Percentiles rank a stretch among this genome's conserved stretches.
phyloP scores from a whole-genome alignment of 2,113 vertebrate genomes.

The Rhipidura dahli region DNA sequence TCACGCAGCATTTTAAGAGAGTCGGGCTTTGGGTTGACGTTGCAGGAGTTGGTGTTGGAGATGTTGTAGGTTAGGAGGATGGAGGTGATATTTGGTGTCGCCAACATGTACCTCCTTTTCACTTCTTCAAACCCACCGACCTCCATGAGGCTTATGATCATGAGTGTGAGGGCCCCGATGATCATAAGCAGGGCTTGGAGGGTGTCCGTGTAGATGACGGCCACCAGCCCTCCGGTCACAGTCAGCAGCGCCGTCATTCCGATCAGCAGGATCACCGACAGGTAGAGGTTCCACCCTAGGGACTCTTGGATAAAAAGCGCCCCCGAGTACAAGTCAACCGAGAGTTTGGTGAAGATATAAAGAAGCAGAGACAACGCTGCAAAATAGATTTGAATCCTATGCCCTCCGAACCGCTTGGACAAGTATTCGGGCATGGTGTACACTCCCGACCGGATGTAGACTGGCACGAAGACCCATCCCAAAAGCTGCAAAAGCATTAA shows the following conservation, averaged over 20 bases:
- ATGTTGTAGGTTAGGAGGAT: constrained; percentile 86
- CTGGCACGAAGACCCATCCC: constrained; percentile 97
- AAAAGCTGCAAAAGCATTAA: constrained; percentile 96
- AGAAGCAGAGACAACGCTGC: constrained; percentile 89
- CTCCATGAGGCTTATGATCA: constrained; percentile 85
- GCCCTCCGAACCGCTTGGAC: constrained; percentile 93
- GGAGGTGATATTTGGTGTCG: constrained; percentile 87
- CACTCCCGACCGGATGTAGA: constrained; percentile 94
- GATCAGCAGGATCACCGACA: constrained; percentile 93
- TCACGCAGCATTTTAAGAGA: constrained; percentile 86
- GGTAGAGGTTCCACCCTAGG: constrained; percentile 95
- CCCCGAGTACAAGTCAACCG: constrained; percentile 96
- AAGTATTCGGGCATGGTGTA: constrained; percentile 99
- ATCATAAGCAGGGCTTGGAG: constrained; percentile 98
- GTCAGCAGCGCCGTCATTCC: constrained; percentile 93
- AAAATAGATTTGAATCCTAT: constrained; percentile 94
- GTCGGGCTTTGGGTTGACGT: constrained; percentile 86
- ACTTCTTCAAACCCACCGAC: constrained; percentile 93
- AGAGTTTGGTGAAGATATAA: constrained; percentile 98
- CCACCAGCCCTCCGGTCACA: constrained; percentile 92
- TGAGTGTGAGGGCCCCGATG: constrained; percentile 89
- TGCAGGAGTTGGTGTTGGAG: constrained; percentile 86
- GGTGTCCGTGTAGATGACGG: constrained; percentile 96
- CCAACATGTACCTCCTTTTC: constrained; percentile 91
- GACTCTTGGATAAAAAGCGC: constrained; percentile 98